Conservation (phyloP, 2,888 invertebrate species). For the Antheraea yamamai region DNA sequence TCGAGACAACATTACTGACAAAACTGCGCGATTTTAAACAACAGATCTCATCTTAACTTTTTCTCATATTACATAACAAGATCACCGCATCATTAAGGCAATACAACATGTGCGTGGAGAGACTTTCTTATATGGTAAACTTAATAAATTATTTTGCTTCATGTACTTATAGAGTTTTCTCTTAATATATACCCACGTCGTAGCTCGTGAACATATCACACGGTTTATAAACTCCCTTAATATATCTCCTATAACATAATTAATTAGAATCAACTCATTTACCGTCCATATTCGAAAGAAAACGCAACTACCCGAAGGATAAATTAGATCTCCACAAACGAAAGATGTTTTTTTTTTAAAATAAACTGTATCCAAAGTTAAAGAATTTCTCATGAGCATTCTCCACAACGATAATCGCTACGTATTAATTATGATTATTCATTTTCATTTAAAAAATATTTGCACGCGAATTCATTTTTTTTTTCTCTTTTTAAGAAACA, state of each 20-base stretch:
- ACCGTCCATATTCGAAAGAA: not conserved
- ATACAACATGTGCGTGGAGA: not conserved
- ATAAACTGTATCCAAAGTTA: not conserved
- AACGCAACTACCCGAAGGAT: too few species aligned
- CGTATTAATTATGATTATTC: not conserved
- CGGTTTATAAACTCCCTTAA: not conserved
- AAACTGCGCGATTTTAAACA: not conserved
- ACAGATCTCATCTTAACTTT: not conserved
- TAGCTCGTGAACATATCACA: not conserved
- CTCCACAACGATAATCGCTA: not conserved
- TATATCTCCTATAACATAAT: not conserved
- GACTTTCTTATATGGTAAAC: not conserved
- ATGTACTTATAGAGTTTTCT: not conserved
- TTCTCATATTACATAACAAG: slow-evolving; percentile 3
- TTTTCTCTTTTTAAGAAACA: not conserved
- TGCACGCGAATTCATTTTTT: not conserved
- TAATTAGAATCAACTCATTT: not conserved
- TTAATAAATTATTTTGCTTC: not conserved
- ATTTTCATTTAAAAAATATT: not conserved
- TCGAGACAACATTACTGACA: not conserved
- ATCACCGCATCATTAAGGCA: not conserved
- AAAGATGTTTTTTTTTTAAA: not conserved
- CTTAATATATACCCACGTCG: not conserved
- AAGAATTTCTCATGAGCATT: not conserved
- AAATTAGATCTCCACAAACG: too few species aligned